Evolutionary conservation across 2,888 invertebrate species (phyloP), one percentile per base, ranked within the genome.

Genomic region (Hartigia nigra): DNA sequence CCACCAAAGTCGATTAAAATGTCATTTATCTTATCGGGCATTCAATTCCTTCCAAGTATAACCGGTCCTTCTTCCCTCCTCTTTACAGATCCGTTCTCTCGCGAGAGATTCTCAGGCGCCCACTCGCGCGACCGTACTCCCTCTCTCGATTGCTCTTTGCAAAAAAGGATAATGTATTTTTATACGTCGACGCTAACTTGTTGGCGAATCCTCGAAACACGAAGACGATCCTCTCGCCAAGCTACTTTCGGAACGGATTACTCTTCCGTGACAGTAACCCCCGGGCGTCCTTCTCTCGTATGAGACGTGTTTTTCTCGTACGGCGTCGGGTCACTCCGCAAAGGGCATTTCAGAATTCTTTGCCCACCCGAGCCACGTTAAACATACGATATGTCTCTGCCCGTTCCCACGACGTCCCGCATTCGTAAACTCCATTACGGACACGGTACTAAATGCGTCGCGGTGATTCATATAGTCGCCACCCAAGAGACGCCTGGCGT

Each of bases 1-100:
- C 70, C 69, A 55, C 70, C 74, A 39, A 81, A 81, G 70, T 82
- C 84, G 82, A 84, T 87, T 87, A 84, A 86, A 87, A 86, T 83
- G 82, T 83, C 84, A 79, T 87, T 87, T 84, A 82, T 87, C 86
- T 86, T 74, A 78, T 79, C 80, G 35, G 36, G 31, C n/a, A 55
- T 23, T 69, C 72, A 32, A 32, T 72, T 72, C 31, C 72, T 72
- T 55, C 23, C 39, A 55, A 23, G 39, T 55, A 1, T 23, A 55
- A 55, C 39, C 39, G 39, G 39, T 55, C 39, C 23, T 55, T 23
- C 5, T 23, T 55, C 39, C 23, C 14, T 55, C 23, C 5, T 55
- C 39, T 55, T 55, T 9, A 14, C 23, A 14, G 39, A 1, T 23
- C 14, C 39, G 39, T 14, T 55, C 39, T 0, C 23, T 5, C 0